Evolutionary conservation across 2,888 invertebrate genomes (phyloP), one percentile per base, ranked within the genome.

Genomic region (Polydesmus complanatus): DNA sequence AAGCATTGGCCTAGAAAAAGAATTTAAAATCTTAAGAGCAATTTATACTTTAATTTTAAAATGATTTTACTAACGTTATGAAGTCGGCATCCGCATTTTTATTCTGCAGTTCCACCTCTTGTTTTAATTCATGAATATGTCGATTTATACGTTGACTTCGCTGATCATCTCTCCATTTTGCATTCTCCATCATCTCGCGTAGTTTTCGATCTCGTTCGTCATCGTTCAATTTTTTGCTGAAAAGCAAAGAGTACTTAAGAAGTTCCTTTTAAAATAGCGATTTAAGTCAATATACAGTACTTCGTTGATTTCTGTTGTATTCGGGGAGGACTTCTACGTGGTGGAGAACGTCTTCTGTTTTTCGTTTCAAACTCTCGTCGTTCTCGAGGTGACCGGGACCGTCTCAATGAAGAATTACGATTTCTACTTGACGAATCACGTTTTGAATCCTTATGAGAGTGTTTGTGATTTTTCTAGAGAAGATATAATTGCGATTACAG

Each of bases 121-220:
- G 69, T 54, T 68, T 68, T n/a, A 71, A 72, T 62, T 76, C 73
- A 47, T 72, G 70, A 56, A 64, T 66, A 64, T 76, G 75, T 25
- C 69, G 67, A 62, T 71, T 70, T 0, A 78, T 72, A 61, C 75
- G 76, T 47, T 68, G 68, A 55, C 66, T 68, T 27, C 78, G 64
- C 64, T 77, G 73, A 50, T 73, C 70, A 27, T 78, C 75, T 47
- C 77, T 68, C 74, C 74, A 73, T 62, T 72, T 71, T 1, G 91
- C 93, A 71, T 92, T 88, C 11, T 81, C 78, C 79, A 84, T 83
- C 94, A 94, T 94, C 73, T 87, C 89, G 56, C 77, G 78, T 53
- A 86, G 78, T 51, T 81, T 79, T 62, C 77, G 78, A 70, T 90
- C 85, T 67, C 82, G 83, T 69, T 88, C 87, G 64, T 78, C 79